Percentiles rank a stretch among this genome's conserved stretches.
phyloP scores from a whole-genome alignment of 2,888 invertebrate species.

The Dinocampus coccinellae region DNA sequence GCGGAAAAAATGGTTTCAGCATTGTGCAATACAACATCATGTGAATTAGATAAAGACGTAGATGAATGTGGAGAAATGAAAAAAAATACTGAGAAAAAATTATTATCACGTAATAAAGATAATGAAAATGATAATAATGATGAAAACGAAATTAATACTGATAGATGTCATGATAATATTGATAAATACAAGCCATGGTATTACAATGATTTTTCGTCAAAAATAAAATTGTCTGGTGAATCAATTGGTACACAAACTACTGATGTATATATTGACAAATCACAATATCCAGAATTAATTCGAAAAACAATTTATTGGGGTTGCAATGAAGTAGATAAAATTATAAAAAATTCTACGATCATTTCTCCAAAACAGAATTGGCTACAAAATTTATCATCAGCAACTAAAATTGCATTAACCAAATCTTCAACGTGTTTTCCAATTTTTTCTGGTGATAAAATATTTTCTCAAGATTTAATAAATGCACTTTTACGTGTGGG shows the following conservation, averaged over 20 bases:
- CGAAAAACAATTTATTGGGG: conserved; percentile 59
- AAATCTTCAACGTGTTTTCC: conserved; percentile 63
- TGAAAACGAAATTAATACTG: too few species aligned
- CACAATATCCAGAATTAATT: conserved; percentile 55
- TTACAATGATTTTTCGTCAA: conserved; percentile 5
- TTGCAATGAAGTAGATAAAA: conserved; percentile 58
- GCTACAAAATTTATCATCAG: conserved; percentile 55
- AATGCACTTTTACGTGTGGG: conserved; percentile 60
- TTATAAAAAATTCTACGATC: conserved; percentile 48
- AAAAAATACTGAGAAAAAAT: background rate
- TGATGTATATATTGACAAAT: conserved; percentile 38
- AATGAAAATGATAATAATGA: background rate
- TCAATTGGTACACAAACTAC: conserved; percentile 55
- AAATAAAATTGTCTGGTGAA: conserved; percentile 17
- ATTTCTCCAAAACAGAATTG: conserved; percentile 49
- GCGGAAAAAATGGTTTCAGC: conserved; percentile 76
- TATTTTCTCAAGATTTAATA: conserved; percentile 57
- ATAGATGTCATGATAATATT: background rate
- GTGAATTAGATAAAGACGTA: conserved; percentile 52
- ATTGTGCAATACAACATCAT: conserved; percentile 71
- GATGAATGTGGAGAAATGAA: background rate
- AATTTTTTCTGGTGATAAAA: conserved; percentile 56
- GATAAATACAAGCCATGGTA: conserved; percentile 26
- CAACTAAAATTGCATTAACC: conserved; percentile 59
- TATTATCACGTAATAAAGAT: background rate